phyloP scores from a whole-genome alignment of 2,888 invertebrate species.

The Polymixis lichenea region DNA sequence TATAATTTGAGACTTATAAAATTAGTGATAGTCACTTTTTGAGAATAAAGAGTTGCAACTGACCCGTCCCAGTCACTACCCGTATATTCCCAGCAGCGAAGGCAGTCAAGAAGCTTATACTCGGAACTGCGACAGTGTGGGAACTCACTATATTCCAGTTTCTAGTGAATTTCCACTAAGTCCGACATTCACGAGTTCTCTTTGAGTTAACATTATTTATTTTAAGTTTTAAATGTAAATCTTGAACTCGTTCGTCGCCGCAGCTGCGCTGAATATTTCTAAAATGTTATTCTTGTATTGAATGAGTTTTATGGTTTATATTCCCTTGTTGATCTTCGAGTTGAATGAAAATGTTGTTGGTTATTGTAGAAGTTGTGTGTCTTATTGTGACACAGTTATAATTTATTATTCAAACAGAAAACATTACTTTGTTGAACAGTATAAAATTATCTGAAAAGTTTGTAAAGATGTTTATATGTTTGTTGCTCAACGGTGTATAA shows the following conservation, averaged over 20 bases:
- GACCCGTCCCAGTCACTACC: constrained; percentile 7
- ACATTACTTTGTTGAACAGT: neutral
- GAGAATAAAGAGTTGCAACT: neutral
- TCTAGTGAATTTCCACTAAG: constrained; percentile 68
- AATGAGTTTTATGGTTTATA: constrained; percentile 30
- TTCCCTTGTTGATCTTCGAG: constrained; percentile 35
- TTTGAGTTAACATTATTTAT: constrained; percentile 70
- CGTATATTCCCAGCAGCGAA: constrained; percentile 43
- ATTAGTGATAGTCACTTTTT: neutral
- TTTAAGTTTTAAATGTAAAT: constrained; percentile 65
- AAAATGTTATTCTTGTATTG: constrained; percentile 50
- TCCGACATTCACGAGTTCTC: constrained; percentile 70
- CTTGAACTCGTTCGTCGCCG: constrained; percentile 47
- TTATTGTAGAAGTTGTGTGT: neutral
- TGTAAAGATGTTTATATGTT: neutral
- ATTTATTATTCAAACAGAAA: neutral
- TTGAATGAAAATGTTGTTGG: constrained; percentile 27
- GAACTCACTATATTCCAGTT: constrained; percentile 70
- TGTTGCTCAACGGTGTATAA: neutral
- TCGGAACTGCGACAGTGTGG: constrained; percentile 70
- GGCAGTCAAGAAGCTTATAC: constrained; percentile 76
- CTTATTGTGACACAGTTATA: neutral
- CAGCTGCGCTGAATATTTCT: constrained; percentile 49
- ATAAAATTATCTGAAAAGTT: neutral
- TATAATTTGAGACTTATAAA: neutral